Conservation (phyloP, 2,113 vertebrate species). For the Micronycteris hirsuta region DNA sequence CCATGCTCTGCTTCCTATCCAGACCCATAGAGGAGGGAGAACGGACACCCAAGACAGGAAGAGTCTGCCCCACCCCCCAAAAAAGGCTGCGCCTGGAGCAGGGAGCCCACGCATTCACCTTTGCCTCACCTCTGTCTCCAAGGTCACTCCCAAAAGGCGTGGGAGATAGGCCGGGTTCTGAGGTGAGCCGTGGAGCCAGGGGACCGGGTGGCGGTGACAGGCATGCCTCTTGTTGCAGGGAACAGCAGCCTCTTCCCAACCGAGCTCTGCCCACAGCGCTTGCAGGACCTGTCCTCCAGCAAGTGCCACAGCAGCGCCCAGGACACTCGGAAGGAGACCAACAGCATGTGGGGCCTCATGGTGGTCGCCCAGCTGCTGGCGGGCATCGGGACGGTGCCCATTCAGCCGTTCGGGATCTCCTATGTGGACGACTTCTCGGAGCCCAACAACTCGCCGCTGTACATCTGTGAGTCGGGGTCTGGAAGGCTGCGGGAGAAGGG, state of each 20-base stretch:
- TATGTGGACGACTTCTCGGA: constrained; percentile 95
- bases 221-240: constrained; percentile 65
- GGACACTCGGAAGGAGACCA: constrained; percentile 79
- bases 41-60: background rate
- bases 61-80: background rate
- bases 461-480: constrained; percentile 94
- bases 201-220: background rate
- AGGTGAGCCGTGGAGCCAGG: background rate
- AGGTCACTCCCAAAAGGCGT: background rate
- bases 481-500: too few relatives aligned
- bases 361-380: constrained; percentile 91
- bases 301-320: constrained; percentile 54
- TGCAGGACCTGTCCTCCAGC: background rate
- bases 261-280: constrained; percentile 76
- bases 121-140: background rate
- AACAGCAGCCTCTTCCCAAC: constrained; percentile 74
- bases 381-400: constrained; percentile 93
- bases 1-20: background rate
- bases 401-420: constrained; percentile 97
- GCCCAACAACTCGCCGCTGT: constrained; percentile 90
- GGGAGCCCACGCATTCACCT: background rate
- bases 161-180: background rate
- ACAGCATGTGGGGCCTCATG: constrained; percentile 91
- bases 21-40: background rate
- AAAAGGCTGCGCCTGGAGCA: background rate